phyloP scores from a whole-genome alignment of 2,888 invertebrate genomes.

The Orthonychiurus folsomi region DNA sequence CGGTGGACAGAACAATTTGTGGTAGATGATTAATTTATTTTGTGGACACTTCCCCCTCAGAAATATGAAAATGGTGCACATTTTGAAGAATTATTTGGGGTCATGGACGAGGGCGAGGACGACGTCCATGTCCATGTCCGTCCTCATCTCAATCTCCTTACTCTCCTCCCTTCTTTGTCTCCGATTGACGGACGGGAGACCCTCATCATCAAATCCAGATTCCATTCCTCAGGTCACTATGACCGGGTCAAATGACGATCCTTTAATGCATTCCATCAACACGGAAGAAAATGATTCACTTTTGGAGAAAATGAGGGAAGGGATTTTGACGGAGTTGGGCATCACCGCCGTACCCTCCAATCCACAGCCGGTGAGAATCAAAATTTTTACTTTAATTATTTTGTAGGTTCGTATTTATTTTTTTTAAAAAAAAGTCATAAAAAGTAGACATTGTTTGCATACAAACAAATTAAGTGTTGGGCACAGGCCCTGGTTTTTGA shows the following conservation, averaged over 20 bases:
- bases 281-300: neutral
- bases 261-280: neutral
- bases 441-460: no score
- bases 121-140: neutral
- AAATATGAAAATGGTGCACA: neutral
- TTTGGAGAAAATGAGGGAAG: neutral
- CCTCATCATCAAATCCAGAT: neutral
- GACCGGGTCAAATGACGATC: neutral
- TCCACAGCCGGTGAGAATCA: no score
- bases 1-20: neutral
- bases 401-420: no score
- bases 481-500: no score
- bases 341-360: no score
- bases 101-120: neutral
- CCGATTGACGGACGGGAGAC: neutral
- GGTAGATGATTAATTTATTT: neutral
- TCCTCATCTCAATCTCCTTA: neutral
- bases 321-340: neutral
- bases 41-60: neutral
- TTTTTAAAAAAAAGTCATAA: no score
- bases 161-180: neutral
- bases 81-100: neutral
- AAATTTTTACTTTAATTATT: no score
- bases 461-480: no score
- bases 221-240: neutral